Evolutionary conservation across 2,113 vertebrate species (phyloP), one percentile per base, ranked within the genome.

Genomic region (Macrotis lagotis): DNA sequence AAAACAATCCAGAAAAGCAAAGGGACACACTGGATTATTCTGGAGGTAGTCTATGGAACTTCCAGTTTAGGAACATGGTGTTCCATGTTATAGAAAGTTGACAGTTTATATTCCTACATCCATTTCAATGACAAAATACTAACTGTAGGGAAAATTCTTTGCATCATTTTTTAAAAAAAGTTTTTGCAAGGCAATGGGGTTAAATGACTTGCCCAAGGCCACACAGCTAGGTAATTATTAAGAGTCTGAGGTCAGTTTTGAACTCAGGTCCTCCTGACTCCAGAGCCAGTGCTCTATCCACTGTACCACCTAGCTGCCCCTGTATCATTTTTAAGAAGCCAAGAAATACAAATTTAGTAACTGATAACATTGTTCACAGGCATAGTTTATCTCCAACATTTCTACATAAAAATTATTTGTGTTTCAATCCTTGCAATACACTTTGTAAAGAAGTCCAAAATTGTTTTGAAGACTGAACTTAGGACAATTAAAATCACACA

Each of bases 161-260:
- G 93, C 89, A 2, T 90, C 44, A 93, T 90, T 74, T 74, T 91
- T 94, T n/a, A n/a, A n/a, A n/a, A n/a, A n/a, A n/a, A n/a, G n/a
- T n/a, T n/a, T n/a, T n/a, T n/a, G n/a, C n/a, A n/a, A n/a, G n/a
- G n/a, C n/a, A n/a, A n/a, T n/a, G n/a, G n/a, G n/a, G n/a, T n/a
- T n/a, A n/a, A n/a, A n/a, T n/a, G n/a, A n/a, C n/a, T n/a, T n/a
- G n/a, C n/a, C n/a, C n/a, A n/a, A n/a, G n/a, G n/a, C n/a, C n/a
- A n/a, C n/a, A n/a, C n/a, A n/a, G n/a, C n/a, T n/a, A n/a, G n/a
- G n/a, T n/a, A n/a, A n/a, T n/a, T n/a, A n/a, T n/a, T n/a, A n/a
- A n/a, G n/a, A n/a, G n/a, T n/a, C n/a, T n/a, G n/a, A n/a, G n/a
- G n/a, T n/a, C n/a, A n/a, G n/a, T n/a, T n/a, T n/a, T n/a, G n/a